Base-by-base conservation (phyloP, 2,888 invertebrate genomes). In the Chydorus sphaericus region DNA sequence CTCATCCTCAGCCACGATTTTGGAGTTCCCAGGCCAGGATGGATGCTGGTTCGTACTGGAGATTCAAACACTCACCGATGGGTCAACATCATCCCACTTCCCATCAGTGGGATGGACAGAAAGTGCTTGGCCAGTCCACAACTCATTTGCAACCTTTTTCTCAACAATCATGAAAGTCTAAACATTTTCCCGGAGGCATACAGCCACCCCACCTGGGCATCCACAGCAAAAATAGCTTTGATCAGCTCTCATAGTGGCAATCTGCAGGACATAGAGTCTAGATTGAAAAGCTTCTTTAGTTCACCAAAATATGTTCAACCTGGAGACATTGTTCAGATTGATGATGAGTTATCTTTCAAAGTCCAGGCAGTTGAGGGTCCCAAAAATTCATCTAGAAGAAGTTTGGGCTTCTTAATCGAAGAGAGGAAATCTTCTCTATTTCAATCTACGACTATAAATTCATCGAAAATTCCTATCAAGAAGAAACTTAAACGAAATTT, bases 371-470 rank as follows among this genome's bases (percentile, higher is more conserved):
- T 26, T 26, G 52, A 23, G 30, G 29, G n/a, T 8, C n/a, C 31
- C 11, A 36, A 26, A n/a, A n/a, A n/a, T n/a, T 26, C 26, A 7
- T 23, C 16, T 8, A 36, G 36, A 36, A 52, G 33, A 18, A 52
- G 36, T 36, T 31, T 52, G 33, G 52, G 52, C 30, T 36, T 36
- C n/a, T 52, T 52, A 14, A 37, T 36, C 26, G 33, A 36, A 33
- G 23, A 36, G 20, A 16, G 36, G 18, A 52, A 52, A 11, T 33
- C 52, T n/a, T 33, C 52, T 2, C 20, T 52, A 14, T 52, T 33
- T 23, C 52, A 52, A 11, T 14, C 36, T 20, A 26, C 33, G 7
- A 36, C 23, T 23, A 1, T n/a, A 14, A 16, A 29, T 18, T 26
- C 20, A 5, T 26, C 23, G 36, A 3, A 33, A 33, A 16, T 36